Percentiles rank a stretch among this genome's conserved stretches.
These are phyloP conservation scores for Myotis planiceps DNA, from an alignment of 2,797 vertebrate genomes.

Conservation along the genomic window DNA sequence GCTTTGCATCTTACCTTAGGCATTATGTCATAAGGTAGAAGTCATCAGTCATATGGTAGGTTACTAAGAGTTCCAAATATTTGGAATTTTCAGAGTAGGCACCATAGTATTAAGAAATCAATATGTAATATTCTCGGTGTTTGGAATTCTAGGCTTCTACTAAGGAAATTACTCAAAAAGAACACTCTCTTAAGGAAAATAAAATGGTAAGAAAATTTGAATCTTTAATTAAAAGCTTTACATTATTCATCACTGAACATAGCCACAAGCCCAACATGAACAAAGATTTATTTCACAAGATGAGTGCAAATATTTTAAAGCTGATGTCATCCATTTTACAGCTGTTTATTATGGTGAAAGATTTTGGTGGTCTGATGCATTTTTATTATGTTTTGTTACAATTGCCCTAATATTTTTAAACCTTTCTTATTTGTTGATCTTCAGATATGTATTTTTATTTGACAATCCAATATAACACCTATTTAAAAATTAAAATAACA, in stretches of 20 bases:
- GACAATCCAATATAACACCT: neutral
- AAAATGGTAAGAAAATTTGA: constrained; percentile 20
- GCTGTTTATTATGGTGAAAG: neutral
- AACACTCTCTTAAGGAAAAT: neutral
- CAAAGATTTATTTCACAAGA: constrained; percentile 41
- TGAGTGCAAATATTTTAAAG: neutral
- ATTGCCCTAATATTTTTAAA: constrained; percentile 5
- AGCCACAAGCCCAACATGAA: neutral
- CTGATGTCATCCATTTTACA: constrained; percentile 7
- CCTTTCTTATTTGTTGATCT: neutral
- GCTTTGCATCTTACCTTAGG: neutral
- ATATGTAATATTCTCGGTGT: neutral
- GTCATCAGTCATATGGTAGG: neutral
- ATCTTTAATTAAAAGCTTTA: constrained; percentile 7
- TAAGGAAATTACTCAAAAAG: constrained; percentile 44
- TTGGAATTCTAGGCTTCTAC: neutral
- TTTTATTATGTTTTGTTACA: constrained; percentile 27
- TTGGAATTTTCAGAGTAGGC: neutral
- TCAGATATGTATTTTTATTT: neutral
- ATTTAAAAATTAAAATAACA: neutral
- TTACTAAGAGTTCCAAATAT: neutral
- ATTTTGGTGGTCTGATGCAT: neutral
- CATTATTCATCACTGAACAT: neutral
- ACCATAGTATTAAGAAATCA: neutral
- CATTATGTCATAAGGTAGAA: neutral